Percentiles rank a stretch among this genome's conserved stretches.
Evolutionary conservation across 2,797 vertebrate genomes (phyloP).

Genomic region (Yasuhikotakia modesta): DNA sequence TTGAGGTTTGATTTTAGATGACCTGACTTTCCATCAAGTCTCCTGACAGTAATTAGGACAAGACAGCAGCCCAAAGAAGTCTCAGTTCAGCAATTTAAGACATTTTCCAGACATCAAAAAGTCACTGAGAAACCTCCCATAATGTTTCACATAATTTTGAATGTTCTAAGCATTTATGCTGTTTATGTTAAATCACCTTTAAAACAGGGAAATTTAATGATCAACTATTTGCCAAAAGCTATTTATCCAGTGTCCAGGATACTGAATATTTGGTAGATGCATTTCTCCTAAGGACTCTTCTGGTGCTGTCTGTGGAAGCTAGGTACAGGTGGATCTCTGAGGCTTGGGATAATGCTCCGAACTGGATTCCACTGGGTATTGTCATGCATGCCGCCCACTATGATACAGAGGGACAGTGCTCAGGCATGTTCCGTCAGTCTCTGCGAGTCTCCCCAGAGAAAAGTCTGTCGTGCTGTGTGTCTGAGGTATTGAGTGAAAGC

Average conservation of each 20-base stretch:
- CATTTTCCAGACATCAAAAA: neutral
- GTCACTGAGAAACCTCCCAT: neutral
- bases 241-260: neutral
- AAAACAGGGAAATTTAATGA: neutral
- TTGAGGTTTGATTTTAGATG: conserved; percentile 58
- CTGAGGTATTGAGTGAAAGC: conserved; percentile 30
- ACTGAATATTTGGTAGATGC: neutral
- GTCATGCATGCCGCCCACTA: conserved; percentile 14
- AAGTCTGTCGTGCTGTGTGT: conserved; percentile 23
- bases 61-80: conserved; percentile 58
- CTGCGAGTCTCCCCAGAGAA: conserved; percentile 11
- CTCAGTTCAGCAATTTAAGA: conserved; percentile 16
- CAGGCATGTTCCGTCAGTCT: conserved; percentile 37
- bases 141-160: neutral
- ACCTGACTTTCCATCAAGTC: conserved; percentile 63
- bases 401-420: conserved; percentile 43
- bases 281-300: neutral
- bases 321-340: conserved; percentile 5
- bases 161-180: neutral
- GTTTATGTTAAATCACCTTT: neutral
- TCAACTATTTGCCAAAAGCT: neutral
- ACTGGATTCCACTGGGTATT: neutral
- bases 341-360: conserved; percentile 13
- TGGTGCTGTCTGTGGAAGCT: neutral
- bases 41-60: conserved; percentile 56